Conservation (phyloP, 2,113 vertebrate genomes). For the Sturnira hondurensis region DNA sequence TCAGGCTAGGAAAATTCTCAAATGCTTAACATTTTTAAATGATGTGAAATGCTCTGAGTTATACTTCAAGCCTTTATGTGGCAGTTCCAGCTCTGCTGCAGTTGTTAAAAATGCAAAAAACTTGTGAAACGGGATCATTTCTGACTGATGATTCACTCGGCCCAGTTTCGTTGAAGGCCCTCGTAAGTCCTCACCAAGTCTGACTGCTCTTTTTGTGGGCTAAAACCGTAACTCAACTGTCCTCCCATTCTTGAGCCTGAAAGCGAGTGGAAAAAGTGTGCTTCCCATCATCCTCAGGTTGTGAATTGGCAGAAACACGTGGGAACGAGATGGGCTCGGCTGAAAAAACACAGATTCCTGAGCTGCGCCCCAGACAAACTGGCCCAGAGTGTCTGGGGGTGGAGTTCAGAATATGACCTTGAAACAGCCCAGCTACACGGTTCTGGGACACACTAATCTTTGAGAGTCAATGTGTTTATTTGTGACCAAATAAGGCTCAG, state of each 20-base stretch:
- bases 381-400: not conserved
- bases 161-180: not conserved
- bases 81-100: not conserved
- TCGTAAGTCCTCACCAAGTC: not conserved
- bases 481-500: not conserved
- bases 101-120: not conserved
- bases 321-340: too few species aligned
- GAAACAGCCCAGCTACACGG: not conserved
- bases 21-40: conserved; percentile 44
- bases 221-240: not conserved
- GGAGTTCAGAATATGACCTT: not conserved
- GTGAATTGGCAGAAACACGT: not conserved
- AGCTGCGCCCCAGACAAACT: not conserved
- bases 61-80: not conserved
- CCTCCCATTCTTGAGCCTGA: not conserved
- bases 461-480: not conserved
- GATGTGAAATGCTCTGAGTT: not conserved
- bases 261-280: not conserved
- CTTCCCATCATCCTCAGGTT: not conserved
- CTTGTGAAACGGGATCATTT: not conserved
- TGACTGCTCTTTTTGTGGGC: not conserved
- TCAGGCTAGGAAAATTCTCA: not conserved
- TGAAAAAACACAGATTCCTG: not conserved
- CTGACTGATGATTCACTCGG: not conserved
- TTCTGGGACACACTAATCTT: not conserved